These are phyloP conservation scores for Dryoscopus gambensis DNA, from an alignment of 2,113 vertebrate genomes.

Conservation along the genomic window DNA sequence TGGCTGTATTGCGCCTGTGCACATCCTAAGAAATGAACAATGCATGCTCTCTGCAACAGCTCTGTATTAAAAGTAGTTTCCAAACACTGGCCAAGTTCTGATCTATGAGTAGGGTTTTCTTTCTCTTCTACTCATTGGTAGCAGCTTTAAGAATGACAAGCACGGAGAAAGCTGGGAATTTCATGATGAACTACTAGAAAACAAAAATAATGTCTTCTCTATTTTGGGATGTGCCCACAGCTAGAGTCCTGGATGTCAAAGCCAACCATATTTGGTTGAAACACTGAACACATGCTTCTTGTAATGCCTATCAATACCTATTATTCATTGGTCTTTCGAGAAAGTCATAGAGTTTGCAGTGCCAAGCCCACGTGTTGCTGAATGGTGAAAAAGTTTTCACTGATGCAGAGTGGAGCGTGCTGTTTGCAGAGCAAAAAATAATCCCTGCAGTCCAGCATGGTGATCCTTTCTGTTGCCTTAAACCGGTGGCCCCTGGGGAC, in stretches of 20 bases:
- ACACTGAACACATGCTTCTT: background rate
- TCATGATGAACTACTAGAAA: background rate
- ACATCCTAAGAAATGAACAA: background rate
- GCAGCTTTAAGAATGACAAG: background rate
- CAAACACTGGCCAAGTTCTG: background rate
- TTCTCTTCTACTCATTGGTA: background rate
- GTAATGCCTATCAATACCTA: background rate
- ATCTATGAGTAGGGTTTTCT: background rate
- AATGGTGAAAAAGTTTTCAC: background rate
- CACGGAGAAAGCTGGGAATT: background rate
- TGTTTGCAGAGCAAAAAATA: background rate
- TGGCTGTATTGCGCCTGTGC: background rate
- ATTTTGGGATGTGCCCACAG: background rate
- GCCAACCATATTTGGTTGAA: background rate
- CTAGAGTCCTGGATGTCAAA: background rate
- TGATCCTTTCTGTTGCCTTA: conserved; percentile 8
- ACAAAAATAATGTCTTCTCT: background rate
- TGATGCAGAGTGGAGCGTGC: background rate
- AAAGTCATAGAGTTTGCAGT: background rate
- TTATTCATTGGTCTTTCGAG: background rate
- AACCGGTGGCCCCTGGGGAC: background rate
- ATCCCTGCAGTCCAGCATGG: background rate
- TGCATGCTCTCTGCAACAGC: background rate
- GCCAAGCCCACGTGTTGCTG: background rate
- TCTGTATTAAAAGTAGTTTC: background rate